Base-by-base conservation (phyloP, 2,113 vertebrate genomes). In the Burhinus oedicnemus region DNA sequence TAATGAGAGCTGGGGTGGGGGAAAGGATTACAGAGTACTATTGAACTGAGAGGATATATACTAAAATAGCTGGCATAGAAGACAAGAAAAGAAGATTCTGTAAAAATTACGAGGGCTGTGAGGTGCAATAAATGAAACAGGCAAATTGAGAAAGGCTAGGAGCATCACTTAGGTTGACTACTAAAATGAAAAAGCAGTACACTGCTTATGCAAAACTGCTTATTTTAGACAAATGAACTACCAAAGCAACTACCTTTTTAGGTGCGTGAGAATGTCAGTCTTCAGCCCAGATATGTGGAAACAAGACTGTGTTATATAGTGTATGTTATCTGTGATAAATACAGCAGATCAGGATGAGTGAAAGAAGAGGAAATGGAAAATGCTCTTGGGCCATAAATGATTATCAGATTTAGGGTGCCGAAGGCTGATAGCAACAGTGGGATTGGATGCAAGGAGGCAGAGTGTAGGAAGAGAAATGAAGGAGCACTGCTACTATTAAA, bases 341-440 rank as follows among this genome's bases (percentile, higher is more conserved):
- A 84, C 69, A 68, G 52, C 30, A 79, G 70, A 71, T 69, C 58
- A 79, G 36, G 40, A 61, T 89, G 70, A 95, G 36, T 85, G 85
- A 96, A 94, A 77, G 52, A 87, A 89, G 36, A 87, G 34, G 77
- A 96, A 96, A 93, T 45, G 71, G 69, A 84, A 95, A 92, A 96
- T 71, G 76, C 15, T 95, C 16, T 85, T 84, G 44, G 54, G 40
- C 62, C 74, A 87, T 95, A 92, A 95, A 91, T 87, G 30, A 95
- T 92, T 95, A 81, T 79, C 65, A 68, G 64, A 92, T 64, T 74
- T 77, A 89, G 32, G 36, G 27, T 84, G 62, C 36, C 2, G 0
- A 94, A 65, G 76, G 55, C 74, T 88, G 92, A 83, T 91, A 89
- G 52, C 23, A 89, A 70, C 38, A 74, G 71, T 66, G 18, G 42